These are phyloP conservation scores for Neomorphus geoffroyi DNA, from an alignment of 2,797 vertebrate species.

Conservation along the genomic window DNA sequence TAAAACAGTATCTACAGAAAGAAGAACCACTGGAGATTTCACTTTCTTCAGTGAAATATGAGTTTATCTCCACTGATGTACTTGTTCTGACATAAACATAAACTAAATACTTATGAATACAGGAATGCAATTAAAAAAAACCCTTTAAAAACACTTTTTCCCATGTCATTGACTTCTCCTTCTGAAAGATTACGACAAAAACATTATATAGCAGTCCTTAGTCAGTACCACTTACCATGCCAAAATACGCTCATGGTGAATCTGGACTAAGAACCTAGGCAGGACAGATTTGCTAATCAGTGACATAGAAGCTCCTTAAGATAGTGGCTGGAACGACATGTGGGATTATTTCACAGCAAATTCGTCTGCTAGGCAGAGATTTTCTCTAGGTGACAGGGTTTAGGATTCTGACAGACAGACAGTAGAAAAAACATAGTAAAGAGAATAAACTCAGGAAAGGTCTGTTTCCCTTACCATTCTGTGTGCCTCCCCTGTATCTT, in stretches of 20 bases:
- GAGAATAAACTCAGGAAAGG: neutral
- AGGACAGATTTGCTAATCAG: neutral
- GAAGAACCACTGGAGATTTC: neutral
- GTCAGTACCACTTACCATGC: neutral
- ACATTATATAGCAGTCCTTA: neutral
- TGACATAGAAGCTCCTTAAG: neutral
- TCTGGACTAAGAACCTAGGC: neutral
- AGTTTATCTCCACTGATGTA: neutral
- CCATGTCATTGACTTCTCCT: neutral
- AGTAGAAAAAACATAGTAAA: neutral
- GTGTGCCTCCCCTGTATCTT: neutral
- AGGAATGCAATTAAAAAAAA: neutral
- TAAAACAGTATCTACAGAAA: neutral
- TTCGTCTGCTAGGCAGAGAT: neutral
- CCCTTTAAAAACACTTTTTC: neutral
- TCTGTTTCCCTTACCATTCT: neutral
- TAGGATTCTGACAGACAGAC: neutral
- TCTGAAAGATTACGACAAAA: neutral
- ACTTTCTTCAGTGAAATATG: neutral
- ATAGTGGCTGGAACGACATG: neutral
- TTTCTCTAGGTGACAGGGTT: neutral
- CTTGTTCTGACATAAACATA: neutral
- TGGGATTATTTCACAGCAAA: neutral
- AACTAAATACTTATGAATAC: neutral
- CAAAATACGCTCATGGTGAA: neutral